Base-by-base conservation (phyloP, 1,140 invertebrate species). In the Zaprionus africanus region DNA sequence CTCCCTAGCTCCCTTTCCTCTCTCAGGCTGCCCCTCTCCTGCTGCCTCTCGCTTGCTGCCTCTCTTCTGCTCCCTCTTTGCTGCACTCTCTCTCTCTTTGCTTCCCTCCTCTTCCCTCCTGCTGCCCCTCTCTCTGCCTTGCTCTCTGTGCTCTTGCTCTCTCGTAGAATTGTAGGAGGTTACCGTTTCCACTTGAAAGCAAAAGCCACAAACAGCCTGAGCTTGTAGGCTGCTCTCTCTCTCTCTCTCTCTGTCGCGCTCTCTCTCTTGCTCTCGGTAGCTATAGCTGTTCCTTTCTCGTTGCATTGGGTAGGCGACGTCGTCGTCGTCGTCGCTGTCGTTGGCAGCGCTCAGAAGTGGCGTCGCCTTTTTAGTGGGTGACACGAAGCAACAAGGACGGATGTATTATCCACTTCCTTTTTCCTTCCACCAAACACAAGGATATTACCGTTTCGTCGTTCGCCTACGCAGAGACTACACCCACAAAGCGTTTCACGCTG, bases 331-430 rank as follows among this genome's bases (percentile, higher is more conserved):
- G 41, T 57, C 76, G 54, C 36, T 49, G 34, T 13, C 36, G 28
- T 31, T 57, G 54, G 61, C 53, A 75, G 76, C 77, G 78, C 78
- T 60, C 78, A 78, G 81, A 88, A 90, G 85, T 88, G 84, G 84
- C 84, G 83, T 78, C 71, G 84, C 84, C 85, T 92, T 91, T 92
- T 91, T 91, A 91, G 87, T 92, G 91, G 91, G 91, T 92, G 91
- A 92, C 91, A 92, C 90, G 91, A 92, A 92, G 91, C 92, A 92
- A 92, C 91, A 92, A 92, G 92, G 92, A 92, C 92, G 92, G 92
- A 92, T 92, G 92, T 92, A 92, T 92, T 92, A 92, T 92, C 92
- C 92, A 92, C 92, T 92, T 92, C 92, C 92, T 92, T 92, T 92
- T 92, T 92, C 92, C 92, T 92, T 92, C 91, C 91, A 92, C 91